phyloP scores from a whole-genome alignment of 2,797 vertebrate species.

The Nannoperca obscura region DNA sequence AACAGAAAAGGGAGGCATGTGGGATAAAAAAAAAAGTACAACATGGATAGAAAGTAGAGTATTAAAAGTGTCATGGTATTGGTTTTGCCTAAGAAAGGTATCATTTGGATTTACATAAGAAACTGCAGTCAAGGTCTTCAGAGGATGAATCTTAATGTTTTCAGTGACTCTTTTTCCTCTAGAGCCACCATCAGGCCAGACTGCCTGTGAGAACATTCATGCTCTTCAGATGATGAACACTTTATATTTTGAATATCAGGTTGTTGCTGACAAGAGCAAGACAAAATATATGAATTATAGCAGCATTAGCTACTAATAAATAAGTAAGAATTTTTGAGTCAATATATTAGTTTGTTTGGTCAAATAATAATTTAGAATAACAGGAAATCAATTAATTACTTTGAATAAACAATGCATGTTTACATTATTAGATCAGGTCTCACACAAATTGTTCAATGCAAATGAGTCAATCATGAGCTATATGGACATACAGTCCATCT shows the following conservation, averaged over 20 bases:
- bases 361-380: background rate
- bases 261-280: background rate
- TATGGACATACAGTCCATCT: background rate
- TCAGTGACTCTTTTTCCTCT: background rate
- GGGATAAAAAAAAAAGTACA: constrained; percentile 10
- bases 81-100: constrained; percentile 10
- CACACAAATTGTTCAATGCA: background rate
- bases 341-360: background rate
- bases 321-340: background rate
- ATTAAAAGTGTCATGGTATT: background rate
- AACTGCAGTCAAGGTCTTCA: background rate
- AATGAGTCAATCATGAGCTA: background rate
- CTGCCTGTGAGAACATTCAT: no score
- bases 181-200: background rate
- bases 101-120: background rate
- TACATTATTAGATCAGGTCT: background rate
- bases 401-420: background rate
- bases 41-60: constrained; percentile 46
- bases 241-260: background rate
- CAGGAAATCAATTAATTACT: background rate
- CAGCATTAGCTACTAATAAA: background rate
- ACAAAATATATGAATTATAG: no score
- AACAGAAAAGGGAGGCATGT: constrained; percentile 44
- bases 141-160: background rate
- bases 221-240: background rate